A percentile compares a stretch with the other conserved stretches of the same genome.
Conservation (phyloP, 2,797 vertebrate genomes). For the Amphiprion clarkii region DNA sequence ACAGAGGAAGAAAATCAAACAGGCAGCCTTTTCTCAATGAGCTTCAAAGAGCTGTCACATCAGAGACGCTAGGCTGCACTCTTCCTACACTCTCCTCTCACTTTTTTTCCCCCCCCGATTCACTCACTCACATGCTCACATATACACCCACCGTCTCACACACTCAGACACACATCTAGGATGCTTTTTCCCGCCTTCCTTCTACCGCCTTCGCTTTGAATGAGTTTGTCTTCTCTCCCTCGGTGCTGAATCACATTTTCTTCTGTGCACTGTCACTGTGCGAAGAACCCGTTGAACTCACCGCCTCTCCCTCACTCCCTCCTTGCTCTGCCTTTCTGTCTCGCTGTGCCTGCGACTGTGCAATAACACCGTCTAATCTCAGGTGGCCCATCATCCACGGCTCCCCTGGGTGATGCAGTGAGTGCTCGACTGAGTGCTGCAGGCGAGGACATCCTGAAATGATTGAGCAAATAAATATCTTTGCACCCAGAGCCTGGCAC, state of each 20-base stretch:
- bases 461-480: slow-evolving; percentile 64
- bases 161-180: slow-evolving; percentile 28
- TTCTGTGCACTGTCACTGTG: slow-evolving; percentile 29
- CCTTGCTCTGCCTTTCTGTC: slow-evolving; percentile 25
- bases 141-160: slow-evolving; percentile 13
- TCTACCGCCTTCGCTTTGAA: slow-evolving; percentile 32
- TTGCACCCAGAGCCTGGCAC: slow-evolving; percentile 31
- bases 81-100: background rate
- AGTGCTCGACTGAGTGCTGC: slow-evolving; percentile 34
- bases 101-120: background rate
- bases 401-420: slow-evolving; percentile 41
- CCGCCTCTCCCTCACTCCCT: slow-evolving; percentile 33
- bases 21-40: slow-evolving; percentile 62
- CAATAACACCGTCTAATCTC: slow-evolving; percentile 58
- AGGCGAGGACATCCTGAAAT: slow-evolving; percentile 52
- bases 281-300: slow-evolving; percentile 67
- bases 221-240: slow-evolving; percentile 17
- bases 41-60: slow-evolving; percentile 67
- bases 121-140: slow-evolving; percentile 15
- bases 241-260: slow-evolving; percentile 58
- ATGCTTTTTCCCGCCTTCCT: slow-evolving; percentile 32
- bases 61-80: slow-evolving; percentile 43
- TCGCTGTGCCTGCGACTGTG: slow-evolving; percentile 41
- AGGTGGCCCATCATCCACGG: slow-evolving; percentile 49
- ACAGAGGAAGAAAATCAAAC: slow-evolving; percentile 26